A percentile compares a stretch with the other conserved stretches of the same genome.
phyloP scores from a whole-genome alignment of 2,888 invertebrate genomes.

The Leucophora obtusa region DNA sequence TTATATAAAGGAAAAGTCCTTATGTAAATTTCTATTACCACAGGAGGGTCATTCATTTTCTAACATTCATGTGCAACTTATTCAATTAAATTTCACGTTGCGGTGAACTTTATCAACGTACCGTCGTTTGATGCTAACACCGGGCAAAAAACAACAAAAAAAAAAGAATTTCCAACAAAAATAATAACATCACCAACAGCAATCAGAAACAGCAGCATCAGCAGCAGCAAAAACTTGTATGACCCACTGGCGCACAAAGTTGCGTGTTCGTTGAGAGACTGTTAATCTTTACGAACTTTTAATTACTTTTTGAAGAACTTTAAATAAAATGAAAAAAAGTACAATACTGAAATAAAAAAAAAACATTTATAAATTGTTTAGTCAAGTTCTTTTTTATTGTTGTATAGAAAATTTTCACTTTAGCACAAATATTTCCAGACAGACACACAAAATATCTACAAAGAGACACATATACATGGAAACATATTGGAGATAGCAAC shows the following conservation, averaged over 20 bases:
- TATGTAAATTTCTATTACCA: constrained; percentile 9
- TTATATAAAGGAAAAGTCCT: neutral
- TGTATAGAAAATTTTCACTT: constrained; percentile 39
- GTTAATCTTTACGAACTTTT: constrained; percentile 76
- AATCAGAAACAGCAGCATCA: neutral
- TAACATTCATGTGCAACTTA: constrained; percentile 47
- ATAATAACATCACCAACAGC: neutral
- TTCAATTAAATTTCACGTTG: constrained; percentile 55
- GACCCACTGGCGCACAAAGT: constrained; percentile 61
- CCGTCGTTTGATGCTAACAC: neutral
- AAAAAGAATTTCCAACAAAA: neutral
- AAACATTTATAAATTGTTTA: constrained; percentile 68
- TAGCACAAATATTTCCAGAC: constrained; percentile 30
- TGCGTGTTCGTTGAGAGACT: constrained; percentile 66
- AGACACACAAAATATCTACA: neutral
- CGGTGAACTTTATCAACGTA: constrained; percentile 40
- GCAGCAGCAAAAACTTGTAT: constrained; percentile 46
- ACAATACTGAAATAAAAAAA: constrained; percentile 47
- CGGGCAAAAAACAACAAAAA: neutral
- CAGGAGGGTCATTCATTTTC: constrained; percentile 46
- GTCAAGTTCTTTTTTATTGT: constrained; percentile 53
- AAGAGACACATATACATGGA: neutral
- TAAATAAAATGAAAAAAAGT: constrained; percentile 55
- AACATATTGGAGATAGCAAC: constrained; percentile 37
- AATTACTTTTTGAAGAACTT: constrained; percentile 75